Base-by-base conservation (phyloP, 2,113 vertebrate genomes). In the Cebidichthys violaceus region DNA sequence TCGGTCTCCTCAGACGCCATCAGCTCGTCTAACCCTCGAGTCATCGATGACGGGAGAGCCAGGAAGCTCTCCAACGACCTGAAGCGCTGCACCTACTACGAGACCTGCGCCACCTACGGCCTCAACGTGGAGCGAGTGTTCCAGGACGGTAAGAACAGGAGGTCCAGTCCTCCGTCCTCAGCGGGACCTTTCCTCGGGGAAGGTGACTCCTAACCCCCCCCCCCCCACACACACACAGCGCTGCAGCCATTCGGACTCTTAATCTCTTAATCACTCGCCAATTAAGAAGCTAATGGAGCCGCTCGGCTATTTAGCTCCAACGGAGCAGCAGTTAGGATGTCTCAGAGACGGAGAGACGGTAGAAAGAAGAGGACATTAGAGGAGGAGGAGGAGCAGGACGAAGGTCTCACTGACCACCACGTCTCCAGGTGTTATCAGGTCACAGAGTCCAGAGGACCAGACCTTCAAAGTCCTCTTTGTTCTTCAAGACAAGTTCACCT, bases 61-160 rank as follows among this genome's bases (percentile, higher is more conserved):
- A 89, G 97, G 55, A 99, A 99, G 82, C 89, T 99, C 7, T 99
- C 97, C 39, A 98, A 96, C 0, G 98, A 99, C 92, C 96, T 99
- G 75, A 99, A 99, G 89, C 95, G 98, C 76, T 99, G 98, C 94
- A 99, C 98, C 0, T 99, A 99, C 94, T 99, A 99, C 0, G 98
- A 99, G 84, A 99, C 98, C 6, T 99, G 98, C 0, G 97, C 98
- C 50, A 99, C 98, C 1, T 99, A 99, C 0, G 98, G 98, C 11
- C 96, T 99, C 67, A 99, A 99, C 17, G 98, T 99, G 94, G 98
- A 99, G 82, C 94, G 98, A 0, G 98, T 99, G 92, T 99, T 99
- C 90, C 98, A 99, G 92, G 98, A 99, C 0, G 98, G 98, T 99
- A 84, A 93, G 93, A 52, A 69, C 73, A 31, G 61, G 52, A 27